phyloP scores from a whole-genome alignment of 2,113 vertebrate genomes.

The Ammodytes dubius region DNA sequence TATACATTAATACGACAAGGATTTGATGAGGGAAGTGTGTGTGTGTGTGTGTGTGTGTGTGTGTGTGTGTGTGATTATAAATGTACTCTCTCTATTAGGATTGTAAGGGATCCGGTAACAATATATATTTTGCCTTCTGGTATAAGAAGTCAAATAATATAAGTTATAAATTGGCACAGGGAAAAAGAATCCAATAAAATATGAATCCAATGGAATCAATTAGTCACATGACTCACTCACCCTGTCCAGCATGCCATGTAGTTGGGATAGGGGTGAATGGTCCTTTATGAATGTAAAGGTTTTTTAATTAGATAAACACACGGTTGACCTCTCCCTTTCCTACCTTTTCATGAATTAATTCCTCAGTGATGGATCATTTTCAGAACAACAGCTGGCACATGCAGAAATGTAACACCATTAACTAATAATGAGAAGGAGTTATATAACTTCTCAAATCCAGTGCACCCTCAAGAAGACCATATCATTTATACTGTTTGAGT shows the following conservation, averaged over 20 bases:
- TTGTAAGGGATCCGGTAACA: constrained; percentile 21
- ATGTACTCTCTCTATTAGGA: constrained; percentile 26
- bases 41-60: neutral
- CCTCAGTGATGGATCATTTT: constrained; percentile 14
- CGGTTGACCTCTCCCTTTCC: neutral
- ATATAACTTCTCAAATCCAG: constrained; percentile 22
- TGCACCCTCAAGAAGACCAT: constrained; percentile 12
- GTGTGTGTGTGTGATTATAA: constrained; percentile 34
- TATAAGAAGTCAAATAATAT: constrained; percentile 12
- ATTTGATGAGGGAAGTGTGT: constrained; percentile 28
- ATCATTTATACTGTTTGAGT: constrained; percentile 32
- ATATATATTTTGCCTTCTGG: neutral
- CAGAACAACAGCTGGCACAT: constrained; percentile 35
- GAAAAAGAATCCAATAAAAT: constrained; percentile 22
- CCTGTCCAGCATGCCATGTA: neutral
- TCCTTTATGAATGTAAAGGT: neutral
- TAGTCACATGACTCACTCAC: neutral
- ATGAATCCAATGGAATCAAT: constrained; percentile 17
- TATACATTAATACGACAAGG: constrained; percentile 51
- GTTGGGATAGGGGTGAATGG: neutral
- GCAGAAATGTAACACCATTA: constrained; percentile 28
- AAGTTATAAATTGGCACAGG: neutral
- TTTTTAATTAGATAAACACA: neutral
- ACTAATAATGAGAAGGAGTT: constrained; percentile 35
- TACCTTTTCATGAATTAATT: constrained; percentile 2